Evolutionary conservation across 2,113 vertebrate species (phyloP).

Genomic region (Onychorhynchus coronatus): DNA sequence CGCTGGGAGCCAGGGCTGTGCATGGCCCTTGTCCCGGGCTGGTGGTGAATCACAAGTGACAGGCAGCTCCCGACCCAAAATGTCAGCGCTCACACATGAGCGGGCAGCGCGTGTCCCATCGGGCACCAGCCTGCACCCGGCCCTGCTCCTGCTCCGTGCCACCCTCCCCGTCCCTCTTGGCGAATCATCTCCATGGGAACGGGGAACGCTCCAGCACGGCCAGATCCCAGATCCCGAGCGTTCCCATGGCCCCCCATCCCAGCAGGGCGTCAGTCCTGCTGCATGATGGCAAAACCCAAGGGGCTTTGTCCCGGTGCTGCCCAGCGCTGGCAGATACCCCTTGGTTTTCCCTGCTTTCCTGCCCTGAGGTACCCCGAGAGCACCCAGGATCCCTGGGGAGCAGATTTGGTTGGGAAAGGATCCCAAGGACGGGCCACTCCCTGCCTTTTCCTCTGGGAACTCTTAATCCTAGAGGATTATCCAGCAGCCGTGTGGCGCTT

Average conservation of each 20-base stretch:
- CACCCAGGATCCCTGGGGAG: not conserved
- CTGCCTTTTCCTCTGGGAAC: not conserved
- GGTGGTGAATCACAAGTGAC: not conserved
- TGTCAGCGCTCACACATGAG: conserved; percentile 17
- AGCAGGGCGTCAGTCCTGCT: fast-evolving
- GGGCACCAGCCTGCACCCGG: not conserved
- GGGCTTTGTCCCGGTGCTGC: not conserved
- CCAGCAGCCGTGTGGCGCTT: not conserved
- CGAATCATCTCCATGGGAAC: not conserved
- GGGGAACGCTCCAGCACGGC: fast-evolving
- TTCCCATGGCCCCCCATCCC: fast-evolving
- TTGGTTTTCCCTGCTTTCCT: not conserved
- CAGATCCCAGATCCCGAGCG: not conserved
- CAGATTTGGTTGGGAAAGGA: fast-evolving
- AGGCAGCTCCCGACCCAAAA: not conserved
- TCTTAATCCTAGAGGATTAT: conserved; percentile 40
- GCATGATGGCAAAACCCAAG: fast-evolving
- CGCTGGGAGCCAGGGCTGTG: not conserved
- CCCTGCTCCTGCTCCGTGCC: not conserved
- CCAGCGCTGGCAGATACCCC: not conserved
- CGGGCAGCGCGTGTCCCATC: not conserved
- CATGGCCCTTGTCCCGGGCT: not conserved
- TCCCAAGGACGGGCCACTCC: fast-evolving
- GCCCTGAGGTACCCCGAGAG: fast-evolving
- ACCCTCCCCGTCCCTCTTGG: not conserved